A percentile compares a stretch with the other conserved stretches of the same genome.
phyloP scores from a whole-genome alignment of 2,888 invertebrate genomes.

The Capitulum mitella region DNA sequence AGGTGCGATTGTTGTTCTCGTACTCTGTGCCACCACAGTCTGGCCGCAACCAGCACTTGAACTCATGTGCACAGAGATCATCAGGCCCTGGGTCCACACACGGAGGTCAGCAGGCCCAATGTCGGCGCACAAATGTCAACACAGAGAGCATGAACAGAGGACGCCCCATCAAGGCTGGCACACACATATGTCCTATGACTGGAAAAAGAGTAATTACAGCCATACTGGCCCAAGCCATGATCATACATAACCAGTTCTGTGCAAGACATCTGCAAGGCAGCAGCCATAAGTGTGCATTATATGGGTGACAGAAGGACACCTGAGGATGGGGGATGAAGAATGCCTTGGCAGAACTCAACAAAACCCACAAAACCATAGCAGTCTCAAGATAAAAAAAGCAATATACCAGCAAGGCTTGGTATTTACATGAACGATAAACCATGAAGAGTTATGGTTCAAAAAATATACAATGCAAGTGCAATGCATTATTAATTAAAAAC shows the following conservation, averaged over 20 bases:
- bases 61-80: conserved; percentile 60
- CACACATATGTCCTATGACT: not conserved
- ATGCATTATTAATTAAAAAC: no score
- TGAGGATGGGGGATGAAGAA: no score
- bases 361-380: no score
- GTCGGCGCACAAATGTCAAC: not conserved
- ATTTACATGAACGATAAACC: no score
- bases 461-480: no score
- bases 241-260: not conserved
- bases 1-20: conserved; percentile 82
- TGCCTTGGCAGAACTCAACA: no score
- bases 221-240: not conserved
- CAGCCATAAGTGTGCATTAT: no score
- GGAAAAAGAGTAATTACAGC: not conserved
- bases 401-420: no score
- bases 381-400: no score
- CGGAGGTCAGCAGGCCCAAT: not conserved
- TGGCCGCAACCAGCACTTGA: conserved; percentile 81
- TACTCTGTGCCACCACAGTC: conserved; percentile 80
- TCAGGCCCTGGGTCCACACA: conserved; percentile 8
- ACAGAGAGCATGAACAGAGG: not conserved
- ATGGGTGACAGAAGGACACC: no score
- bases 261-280: no score
- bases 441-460: no score
- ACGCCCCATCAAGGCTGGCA: not conserved